Base-by-base conservation (phyloP, 1,140 invertebrate genomes). In the Calosoma granatense region DNA sequence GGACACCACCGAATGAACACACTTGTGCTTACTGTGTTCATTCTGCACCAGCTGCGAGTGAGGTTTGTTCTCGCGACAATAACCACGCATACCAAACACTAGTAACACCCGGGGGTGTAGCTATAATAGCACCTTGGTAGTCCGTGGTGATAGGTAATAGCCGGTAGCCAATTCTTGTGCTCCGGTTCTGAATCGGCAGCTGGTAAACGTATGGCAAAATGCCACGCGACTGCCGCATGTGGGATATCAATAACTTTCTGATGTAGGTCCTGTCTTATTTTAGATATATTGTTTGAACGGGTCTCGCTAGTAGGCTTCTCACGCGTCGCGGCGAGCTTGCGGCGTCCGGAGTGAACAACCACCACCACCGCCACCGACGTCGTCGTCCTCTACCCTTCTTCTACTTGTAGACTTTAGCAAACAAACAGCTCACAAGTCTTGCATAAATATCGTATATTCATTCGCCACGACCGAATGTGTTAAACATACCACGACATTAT, bases 161-260 rank as follows among this genome's bases (percentile, higher is more conserved):
- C 14, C 14, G 26, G 26, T 30, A 4, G 14, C 26, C 26, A 30
- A 4, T 6, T 4, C 26, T 14, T 30, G 6, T 30, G 26, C 26
- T 30, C 26, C 26, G 14, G 4, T 30, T 30, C 26, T 14, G 14
- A 30, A 30, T 30, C 26, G 26, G 26, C 26, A 30, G 26, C 26
- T 30, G 26, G 4, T 30, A 30, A 30, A 30, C 26, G 26, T 6
- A 30, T 14, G 14, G 26, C 26, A 30, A 30, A 30, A 30, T 30
- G 26, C 26, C 26, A 14, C 14, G 26, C 26, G 26, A 30, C 26
- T 30, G 14, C 26, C 26, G 4, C 14, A 30, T 30, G 14, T 17
- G 17, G 41, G 17, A 17, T 47, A 47, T 47, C 41, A 47, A 47
- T 47, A 47, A 47, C 9, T 47, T 47, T 47, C 9, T 47, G 41